These are phyloP conservation scores for Pachydiplax longipennis DNA, from an alignment of 2,888 invertebrate species.

Conservation along the genomic window DNA sequence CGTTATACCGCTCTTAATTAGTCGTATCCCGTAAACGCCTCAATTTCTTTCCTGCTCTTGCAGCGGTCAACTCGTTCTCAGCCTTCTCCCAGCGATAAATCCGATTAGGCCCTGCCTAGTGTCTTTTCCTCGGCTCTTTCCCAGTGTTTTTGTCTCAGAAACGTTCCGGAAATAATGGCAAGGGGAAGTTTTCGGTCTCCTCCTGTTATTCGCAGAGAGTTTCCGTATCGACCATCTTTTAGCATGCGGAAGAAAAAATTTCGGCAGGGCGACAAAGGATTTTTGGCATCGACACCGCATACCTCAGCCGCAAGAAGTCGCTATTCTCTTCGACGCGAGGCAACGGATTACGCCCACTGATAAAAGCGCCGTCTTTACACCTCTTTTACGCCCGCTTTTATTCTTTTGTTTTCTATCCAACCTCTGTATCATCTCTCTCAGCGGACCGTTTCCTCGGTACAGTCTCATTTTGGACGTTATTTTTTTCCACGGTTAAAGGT, in stretches of 20 bases:
- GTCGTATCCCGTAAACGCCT: neutral
- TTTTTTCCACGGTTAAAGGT: neutral
- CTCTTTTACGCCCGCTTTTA: neutral
- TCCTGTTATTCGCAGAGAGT: neutral
- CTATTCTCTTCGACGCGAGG: slow-evolving; percentile 12
- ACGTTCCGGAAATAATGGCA: neutral
- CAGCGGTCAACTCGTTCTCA: neutral
- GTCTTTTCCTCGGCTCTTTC: neutral
- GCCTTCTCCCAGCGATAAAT: neutral
- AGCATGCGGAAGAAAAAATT: neutral
- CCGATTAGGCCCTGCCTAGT: neutral
- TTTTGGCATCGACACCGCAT: slow-evolving; percentile 30
- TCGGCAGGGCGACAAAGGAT: neutral
- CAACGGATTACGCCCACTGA: slow-evolving; percentile 12
- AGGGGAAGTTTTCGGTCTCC: neutral
- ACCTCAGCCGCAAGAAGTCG: slow-evolving; percentile 19
- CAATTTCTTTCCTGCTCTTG: neutral
- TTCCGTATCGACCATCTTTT: neutral
- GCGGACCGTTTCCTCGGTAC: neutral
- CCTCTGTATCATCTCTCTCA: neutral
- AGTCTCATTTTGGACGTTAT: neutral
- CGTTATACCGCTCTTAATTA: too few relatives aligned
- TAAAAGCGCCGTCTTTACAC: neutral
- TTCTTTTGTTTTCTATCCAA: neutral
- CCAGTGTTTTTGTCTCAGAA: neutral